Evolutionary conservation across 2,797 vertebrate genomes (phyloP).

Genomic region (Lateolabrax maculatus): DNA sequence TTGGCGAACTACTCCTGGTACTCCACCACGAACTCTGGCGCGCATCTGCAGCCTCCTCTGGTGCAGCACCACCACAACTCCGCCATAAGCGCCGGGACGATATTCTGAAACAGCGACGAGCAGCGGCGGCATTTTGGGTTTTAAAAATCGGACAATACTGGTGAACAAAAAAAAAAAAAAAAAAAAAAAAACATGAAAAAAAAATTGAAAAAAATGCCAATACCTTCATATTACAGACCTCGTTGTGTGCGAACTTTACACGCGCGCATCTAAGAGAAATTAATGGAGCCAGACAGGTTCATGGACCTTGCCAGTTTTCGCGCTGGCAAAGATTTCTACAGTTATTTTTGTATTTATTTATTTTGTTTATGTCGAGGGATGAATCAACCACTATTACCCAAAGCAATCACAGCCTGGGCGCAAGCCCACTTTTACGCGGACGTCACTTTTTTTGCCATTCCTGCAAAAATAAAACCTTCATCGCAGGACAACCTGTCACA

Average conservation of each 20-base stretch:
- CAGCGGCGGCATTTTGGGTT: too few species aligned
- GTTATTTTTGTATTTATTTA: slow-evolving; percentile 92
- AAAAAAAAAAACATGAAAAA: slow-evolving; percentile 15
- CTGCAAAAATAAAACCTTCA: slow-evolving; percentile 65
- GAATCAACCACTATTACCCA: slow-evolving; percentile 86
- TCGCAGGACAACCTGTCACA: slow-evolving; percentile 84
- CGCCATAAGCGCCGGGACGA: slow-evolving; percentile 90
- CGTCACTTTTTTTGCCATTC: slow-evolving; percentile 75
- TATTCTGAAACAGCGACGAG: slow-evolving; percentile 88
- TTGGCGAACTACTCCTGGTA: slow-evolving; percentile 97
- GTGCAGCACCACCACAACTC: slow-evolving; percentile 89
- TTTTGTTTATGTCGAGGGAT: slow-evolving; percentile 82
- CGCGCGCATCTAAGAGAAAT: slow-evolving; percentile 54
- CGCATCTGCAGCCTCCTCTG: slow-evolving; percentile 89
- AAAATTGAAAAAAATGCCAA: slow-evolving; percentile 46
- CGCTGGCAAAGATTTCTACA: slow-evolving; percentile 75
- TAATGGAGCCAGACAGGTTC: slow-evolving; percentile 63
- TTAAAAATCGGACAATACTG: slow-evolving; percentile 76
- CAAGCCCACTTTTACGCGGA: slow-evolving; percentile 73
- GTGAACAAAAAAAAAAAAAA: slow-evolving; percentile 46
- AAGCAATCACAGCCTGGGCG: slow-evolving; percentile 82
- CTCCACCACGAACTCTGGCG: slow-evolving; percentile 87
- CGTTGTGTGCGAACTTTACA: slow-evolving; percentile 59
- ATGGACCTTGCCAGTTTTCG: slow-evolving; percentile 52
- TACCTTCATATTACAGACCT: slow-evolving; percentile 71